Evolutionary conservation across 2,888 invertebrate genomes (phyloP).

Genomic region (Dicyrtomina minuta): DNA sequence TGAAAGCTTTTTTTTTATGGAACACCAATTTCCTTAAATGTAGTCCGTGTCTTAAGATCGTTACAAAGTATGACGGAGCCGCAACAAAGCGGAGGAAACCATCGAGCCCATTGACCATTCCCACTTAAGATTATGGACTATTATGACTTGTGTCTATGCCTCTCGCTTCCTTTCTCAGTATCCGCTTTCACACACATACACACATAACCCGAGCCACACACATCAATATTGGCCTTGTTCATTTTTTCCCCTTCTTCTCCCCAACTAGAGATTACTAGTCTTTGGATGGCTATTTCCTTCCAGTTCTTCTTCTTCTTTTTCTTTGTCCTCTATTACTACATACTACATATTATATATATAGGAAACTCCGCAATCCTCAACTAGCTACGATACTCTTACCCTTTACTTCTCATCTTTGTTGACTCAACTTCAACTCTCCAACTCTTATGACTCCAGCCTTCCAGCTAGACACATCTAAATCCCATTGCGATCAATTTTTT

Average conservation of each 20-base stretch:
- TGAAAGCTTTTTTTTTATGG: constrained; percentile 37
- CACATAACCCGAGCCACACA: neutral
- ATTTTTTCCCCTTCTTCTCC: neutral
- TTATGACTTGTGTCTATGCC: constrained; percentile 7
- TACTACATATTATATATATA: neutral
- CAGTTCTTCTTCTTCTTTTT: too few species aligned
- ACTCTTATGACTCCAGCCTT: too few species aligned
- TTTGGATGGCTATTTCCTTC: neutral
- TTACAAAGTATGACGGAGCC: neutral
- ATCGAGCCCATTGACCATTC: neutral
- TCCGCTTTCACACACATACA: neutral
- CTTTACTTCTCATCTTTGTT: too few species aligned
- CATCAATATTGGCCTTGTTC: constrained; percentile 22
- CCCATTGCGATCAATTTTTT: too few species aligned
- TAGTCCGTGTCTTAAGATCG: constrained; percentile 29
- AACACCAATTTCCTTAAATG: constrained; percentile 41
- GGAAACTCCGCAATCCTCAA: too few species aligned
- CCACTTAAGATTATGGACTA: constrained; percentile 12
- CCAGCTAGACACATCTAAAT: too few species aligned
- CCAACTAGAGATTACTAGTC: neutral
- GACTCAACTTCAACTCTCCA: too few species aligned
- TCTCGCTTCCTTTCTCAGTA: neutral
- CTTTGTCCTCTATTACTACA: too few species aligned
- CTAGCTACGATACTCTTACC: too few species aligned
- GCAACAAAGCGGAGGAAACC: neutral